phyloP scores from a whole-genome alignment of 1,140 invertebrate species.

The Papilio helenus region DNA sequence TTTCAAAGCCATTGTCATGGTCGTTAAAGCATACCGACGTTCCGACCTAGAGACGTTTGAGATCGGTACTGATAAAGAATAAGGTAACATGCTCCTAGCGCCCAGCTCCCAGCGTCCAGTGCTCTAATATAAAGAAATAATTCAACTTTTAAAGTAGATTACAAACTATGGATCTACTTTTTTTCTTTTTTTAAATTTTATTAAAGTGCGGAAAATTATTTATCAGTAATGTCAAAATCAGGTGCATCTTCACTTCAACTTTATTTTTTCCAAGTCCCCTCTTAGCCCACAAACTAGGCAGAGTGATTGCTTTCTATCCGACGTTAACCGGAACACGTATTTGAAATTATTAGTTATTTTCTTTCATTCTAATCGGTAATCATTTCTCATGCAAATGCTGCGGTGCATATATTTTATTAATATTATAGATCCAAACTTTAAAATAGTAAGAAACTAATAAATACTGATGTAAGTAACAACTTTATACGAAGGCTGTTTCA shows the following conservation, averaged over 20 bases:
- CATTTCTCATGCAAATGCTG: no score
- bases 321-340: not conserved
- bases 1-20: slow-evolving; percentile 19
- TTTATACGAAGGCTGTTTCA: not conserved
- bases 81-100: not conserved
- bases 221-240: no score
- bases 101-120: not conserved
- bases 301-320: slow-evolving; percentile 7
- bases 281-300: slow-evolving; percentile 1
- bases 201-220: no score
- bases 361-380: no score
- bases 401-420: no score
- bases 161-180: no score
- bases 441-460: no score
- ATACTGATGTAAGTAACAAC: no score
- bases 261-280: slow-evolving; percentile 13
- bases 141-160: not conserved
- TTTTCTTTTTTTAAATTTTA: no score
- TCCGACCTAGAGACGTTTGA: slow-evolving; percentile 11
- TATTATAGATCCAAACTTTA: no score
- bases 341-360: not conserved
- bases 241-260: slow-evolving; percentile 1
- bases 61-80: slow-evolving; percentile 16
- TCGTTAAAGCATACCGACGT: slow-evolving; percentile 24
- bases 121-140: not conserved